These are phyloP conservation scores for Campoletis raptor DNA, from an alignment of 2,888 invertebrate species.

Conservation along the genomic window DNA sequence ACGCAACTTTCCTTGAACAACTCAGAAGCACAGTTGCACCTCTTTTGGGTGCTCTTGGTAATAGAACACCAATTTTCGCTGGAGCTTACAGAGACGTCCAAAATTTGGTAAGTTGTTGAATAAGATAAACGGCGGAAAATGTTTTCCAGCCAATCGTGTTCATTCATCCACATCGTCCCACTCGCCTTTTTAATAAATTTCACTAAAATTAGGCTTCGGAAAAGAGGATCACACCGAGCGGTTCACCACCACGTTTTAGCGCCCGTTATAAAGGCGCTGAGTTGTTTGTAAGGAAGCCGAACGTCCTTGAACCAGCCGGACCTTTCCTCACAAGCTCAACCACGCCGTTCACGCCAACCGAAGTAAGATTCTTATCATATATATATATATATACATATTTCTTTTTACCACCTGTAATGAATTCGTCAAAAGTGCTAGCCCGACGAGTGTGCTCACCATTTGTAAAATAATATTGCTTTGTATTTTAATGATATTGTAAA, in stretches of 20 bases:
- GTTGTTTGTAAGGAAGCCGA: slow-evolving; percentile 80
- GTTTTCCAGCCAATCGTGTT: background rate
- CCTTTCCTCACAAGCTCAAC: slow-evolving; percentile 78
- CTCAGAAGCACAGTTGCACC: slow-evolving; percentile 83
- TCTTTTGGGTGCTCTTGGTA: slow-evolving; percentile 79
- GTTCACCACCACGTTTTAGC: slow-evolving; percentile 81
- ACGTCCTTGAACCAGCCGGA: slow-evolving; percentile 76
- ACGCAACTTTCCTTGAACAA: slow-evolving; percentile 79
- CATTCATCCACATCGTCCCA: background rate
- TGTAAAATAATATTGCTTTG: slow-evolving; percentile 19
- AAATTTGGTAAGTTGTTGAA: slow-evolving; percentile 77
- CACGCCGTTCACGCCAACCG: slow-evolving; percentile 76
- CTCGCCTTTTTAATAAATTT: background rate
- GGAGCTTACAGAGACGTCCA: slow-evolving; percentile 78
- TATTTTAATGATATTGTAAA: slow-evolving; percentile 40
- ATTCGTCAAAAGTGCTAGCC: slow-evolving; percentile 2
- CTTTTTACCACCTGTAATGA: slow-evolving; percentile 5
- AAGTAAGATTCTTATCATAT: slow-evolving; percentile 76
- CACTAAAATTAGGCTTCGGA: slow-evolving; percentile 76
- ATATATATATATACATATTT: background rate
- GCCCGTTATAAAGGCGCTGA: slow-evolving; percentile 83
- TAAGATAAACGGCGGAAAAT: background rate
- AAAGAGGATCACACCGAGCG: slow-evolving; percentile 80
- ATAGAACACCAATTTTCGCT: slow-evolving; percentile 79
- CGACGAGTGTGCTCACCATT: slow-evolving; percentile 8